Percentiles rank a stretch among this genome's conserved stretches.
Evolutionary conservation across 2,888 invertebrate species (phyloP).

Genomic region (Entomobrya proxima): DNA sequence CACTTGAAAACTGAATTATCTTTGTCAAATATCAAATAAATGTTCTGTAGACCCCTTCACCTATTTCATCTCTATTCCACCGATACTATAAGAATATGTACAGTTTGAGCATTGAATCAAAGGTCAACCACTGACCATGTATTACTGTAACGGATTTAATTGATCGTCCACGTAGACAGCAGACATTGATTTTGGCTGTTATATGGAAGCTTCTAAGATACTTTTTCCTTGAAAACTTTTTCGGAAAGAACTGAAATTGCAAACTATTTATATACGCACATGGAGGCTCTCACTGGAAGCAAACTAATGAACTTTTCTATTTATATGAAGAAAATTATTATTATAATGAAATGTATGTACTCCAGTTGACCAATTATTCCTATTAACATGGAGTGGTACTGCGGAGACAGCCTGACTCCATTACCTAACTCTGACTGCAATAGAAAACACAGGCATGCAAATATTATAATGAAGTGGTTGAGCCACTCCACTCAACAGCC

Average conservation of each 20-base stretch:
- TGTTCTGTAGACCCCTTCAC: no score
- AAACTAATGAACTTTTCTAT: not conserved
- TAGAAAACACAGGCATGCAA: not conserved
- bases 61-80: no score
- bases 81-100: no score
- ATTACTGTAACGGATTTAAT: not conserved
- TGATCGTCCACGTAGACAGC: not conserved
- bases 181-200: slow-evolving; percentile 11
- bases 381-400: not conserved
- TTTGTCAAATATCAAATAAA: no score
- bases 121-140: not conserved
- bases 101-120: not conserved
- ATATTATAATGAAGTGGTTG: slow-evolving; percentile 21
- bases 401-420: not conserved
- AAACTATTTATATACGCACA: not conserved
- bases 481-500: not conserved
- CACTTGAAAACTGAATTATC: no score
- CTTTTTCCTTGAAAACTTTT: not conserved
- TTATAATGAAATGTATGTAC: not conserved
- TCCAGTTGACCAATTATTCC: not conserved
- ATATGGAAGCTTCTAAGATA: not conserved
- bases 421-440: slow-evolving; percentile 5
- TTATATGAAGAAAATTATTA: not conserved
- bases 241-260: not conserved
- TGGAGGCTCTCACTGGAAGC: not conserved